Conservation (phyloP, 2,113 vertebrate species). For the Plotosus lineatus region DNA sequence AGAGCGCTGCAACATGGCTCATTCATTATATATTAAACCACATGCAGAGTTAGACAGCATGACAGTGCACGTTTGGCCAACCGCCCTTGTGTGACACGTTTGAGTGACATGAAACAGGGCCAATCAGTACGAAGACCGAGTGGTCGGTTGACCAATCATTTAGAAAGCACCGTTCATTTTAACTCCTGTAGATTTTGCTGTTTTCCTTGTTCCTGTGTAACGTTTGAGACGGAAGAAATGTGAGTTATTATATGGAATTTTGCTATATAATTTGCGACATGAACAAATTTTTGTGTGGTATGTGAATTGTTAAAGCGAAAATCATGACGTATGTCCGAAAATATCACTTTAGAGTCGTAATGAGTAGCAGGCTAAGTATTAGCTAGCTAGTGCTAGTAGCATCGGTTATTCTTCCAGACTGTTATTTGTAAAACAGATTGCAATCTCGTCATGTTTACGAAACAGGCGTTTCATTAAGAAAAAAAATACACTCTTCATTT, state of each 20-base stretch:
- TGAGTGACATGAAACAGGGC: background rate
- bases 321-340: background rate
- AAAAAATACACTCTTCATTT: background rate
- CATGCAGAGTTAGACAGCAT: constrained; percentile 3
- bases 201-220: constrained; percentile 6
- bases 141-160: background rate
- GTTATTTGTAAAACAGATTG: background rate
- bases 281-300: background rate
- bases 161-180: background rate
- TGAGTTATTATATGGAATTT: background rate
- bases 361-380: background rate
- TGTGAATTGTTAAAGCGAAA: background rate
- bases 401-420: background rate
- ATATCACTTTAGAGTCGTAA: background rate
- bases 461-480: background rate
- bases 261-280: background rate
- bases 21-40: too few relatives aligned
- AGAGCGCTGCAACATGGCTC: too few relatives aligned
- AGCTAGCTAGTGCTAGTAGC: background rate
- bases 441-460: background rate
- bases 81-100: background rate
- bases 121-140: background rate
- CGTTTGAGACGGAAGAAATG: background rate
- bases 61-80: constrained; percentile 24
- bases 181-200: background rate